phyloP scores from a whole-genome alignment of 2,797 vertebrate genomes.

The Cirrhinus mrigala region DNA sequence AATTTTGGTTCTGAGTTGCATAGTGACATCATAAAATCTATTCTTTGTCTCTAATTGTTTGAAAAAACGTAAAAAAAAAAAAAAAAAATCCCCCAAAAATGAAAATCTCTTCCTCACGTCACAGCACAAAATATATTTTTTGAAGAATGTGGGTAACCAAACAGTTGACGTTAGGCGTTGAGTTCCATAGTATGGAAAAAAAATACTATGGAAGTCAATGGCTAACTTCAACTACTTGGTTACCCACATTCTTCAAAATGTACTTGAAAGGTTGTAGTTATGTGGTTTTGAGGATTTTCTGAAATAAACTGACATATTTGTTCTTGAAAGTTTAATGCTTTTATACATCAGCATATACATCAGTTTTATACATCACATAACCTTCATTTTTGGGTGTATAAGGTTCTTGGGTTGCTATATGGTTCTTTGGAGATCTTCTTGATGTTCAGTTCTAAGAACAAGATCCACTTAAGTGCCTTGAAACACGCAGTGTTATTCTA shows the following conservation, averaged over 20 bases:
- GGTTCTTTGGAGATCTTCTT: neutral
- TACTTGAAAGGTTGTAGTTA: neutral
- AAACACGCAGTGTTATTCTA: too few species aligned
- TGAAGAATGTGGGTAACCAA: neutral
- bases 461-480: too few species aligned
- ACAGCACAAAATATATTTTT: neutral
- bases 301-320: neutral
- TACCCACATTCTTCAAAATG: neutral
- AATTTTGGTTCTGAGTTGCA: neutral
- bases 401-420: neutral
- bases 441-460: too few species aligned
- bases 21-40: neutral
- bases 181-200: neutral
- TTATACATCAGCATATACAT: too few species aligned
- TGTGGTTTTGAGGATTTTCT: neutral
- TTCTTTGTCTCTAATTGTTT: neutral
- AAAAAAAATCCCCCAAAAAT: too few species aligned
- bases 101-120: neutral
- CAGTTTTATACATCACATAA: neutral
- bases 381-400: neutral
- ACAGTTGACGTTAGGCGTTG: neutral
- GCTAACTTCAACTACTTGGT: neutral
- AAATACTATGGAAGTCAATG: neutral
- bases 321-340: neutral
- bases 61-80: neutral